These are phyloP conservation scores for Daptonema setosum DNA, from an alignment of 2,888 invertebrate genomes.

Conservation along the genomic window DNA sequence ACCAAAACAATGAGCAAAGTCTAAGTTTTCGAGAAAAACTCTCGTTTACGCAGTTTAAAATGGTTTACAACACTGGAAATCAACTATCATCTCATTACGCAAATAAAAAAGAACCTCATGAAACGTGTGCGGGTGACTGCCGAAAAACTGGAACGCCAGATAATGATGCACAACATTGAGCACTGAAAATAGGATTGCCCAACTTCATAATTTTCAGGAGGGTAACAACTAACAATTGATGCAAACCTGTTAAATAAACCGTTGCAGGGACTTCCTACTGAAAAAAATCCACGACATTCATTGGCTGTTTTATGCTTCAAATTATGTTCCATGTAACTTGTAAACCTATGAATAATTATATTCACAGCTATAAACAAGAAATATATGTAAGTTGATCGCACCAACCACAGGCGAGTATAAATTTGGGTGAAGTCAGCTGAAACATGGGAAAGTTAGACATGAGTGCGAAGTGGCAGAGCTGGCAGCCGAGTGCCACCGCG, in stretches of 20 bases:
- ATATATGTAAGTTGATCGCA: no score
- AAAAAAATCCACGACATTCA: no score
- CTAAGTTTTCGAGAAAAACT: background rate
- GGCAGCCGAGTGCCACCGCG: slow-evolving; percentile 48
- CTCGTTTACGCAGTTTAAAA: background rate
- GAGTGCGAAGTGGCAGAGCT: slow-evolving; percentile 49
- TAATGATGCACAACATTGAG: slow-evolving; percentile 57
- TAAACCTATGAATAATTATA: no score
- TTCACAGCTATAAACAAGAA: no score
- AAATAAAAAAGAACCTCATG: slow-evolving; percentile 50
- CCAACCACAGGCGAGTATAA: slow-evolving; percentile 43
- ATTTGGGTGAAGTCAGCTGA: slow-evolving; percentile 46
- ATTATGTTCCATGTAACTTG: no score
- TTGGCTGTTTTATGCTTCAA: no score
- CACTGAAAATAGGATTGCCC: slow-evolving; percentile 30
- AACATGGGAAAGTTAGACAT: slow-evolving; percentile 62
- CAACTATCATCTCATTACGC: slow-evolving; percentile 3
- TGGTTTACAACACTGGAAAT: slow-evolving; percentile 1
- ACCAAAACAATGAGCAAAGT: background rate
- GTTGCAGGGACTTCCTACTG: no score
- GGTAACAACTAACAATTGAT: no score
- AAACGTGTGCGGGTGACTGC: slow-evolving; percentile 48
- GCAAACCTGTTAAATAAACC: no score
- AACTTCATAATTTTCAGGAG: no score
- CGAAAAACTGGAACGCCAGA: slow-evolving; percentile 58